Evolutionary conservation across 1,140 invertebrate genomes (phyloP).

Genomic region (Scaptomyza hsui): DNA sequence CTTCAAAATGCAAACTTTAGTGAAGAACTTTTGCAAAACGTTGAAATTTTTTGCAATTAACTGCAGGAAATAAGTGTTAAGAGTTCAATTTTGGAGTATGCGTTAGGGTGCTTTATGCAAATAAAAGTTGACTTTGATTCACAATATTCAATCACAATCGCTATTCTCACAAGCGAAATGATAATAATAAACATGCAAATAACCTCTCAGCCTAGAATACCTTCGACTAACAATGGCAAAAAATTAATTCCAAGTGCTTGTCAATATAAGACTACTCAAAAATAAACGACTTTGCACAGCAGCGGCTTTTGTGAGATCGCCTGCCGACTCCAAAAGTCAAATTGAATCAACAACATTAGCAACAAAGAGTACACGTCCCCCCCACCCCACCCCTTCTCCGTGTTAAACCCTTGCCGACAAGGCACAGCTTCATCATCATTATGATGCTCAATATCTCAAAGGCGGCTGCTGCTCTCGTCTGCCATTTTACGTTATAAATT

Average conservation of each 20-base stretch:
- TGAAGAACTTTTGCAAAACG: constrained; percentile 38
- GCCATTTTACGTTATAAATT: constrained; percentile 82
- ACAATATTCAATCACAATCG: no score
- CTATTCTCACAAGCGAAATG: no score
- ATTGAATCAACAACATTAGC: constrained; percentile 79
- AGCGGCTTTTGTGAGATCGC: constrained; percentile 52
- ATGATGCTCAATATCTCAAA: constrained; percentile 74
- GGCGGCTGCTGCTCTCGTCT: constrained; percentile 46
- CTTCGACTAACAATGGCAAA: constrained; percentile 55
- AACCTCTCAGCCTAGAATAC: constrained; percentile 16
- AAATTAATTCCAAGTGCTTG: constrained; percentile 75
- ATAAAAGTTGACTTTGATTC: background rate
- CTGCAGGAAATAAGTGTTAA: constrained; percentile 76
- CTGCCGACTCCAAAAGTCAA: constrained; percentile 64
- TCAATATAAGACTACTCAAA: constrained; percentile 65
- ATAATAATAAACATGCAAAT: constrained; percentile 45
- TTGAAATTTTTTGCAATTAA: constrained; percentile 80
- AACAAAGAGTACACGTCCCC: constrained; percentile 61
- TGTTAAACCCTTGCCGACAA: constrained; percentile 55
- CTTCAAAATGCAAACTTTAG: constrained; percentile 16
- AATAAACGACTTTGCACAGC: constrained; percentile 58
- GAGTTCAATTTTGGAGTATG: constrained; percentile 41
- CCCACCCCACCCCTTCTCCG: background rate
- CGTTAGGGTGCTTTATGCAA: background rate
- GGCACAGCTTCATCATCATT: constrained; percentile 79